A percentile compares a stretch with the other conserved stretches of the same genome.
These are phyloP conservation scores for Poeciliopsis prolifica DNA, from an alignment of 2,113 vertebrate species.

Conservation along the genomic window DNA sequence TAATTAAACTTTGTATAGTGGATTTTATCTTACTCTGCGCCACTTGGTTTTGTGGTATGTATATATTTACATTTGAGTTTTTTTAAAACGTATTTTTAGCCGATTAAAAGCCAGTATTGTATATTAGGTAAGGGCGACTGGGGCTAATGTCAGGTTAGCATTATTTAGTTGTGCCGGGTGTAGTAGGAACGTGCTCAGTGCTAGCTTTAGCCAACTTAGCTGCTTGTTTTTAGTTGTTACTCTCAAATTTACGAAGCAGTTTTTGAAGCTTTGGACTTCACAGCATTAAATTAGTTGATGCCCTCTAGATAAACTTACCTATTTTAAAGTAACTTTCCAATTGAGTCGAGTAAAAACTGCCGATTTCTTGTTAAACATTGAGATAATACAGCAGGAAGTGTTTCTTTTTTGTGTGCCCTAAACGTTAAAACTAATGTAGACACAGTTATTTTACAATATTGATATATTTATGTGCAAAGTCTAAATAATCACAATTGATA, in stretches of 20 bases:
- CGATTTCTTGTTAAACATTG: neutral
- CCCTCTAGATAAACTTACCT: neutral
- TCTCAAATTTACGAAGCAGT: neutral
- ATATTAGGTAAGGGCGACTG: constrained; percentile 14
- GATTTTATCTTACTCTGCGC: neutral
- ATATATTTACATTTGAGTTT: neutral
- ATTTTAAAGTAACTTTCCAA: neutral
- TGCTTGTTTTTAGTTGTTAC: neutral
- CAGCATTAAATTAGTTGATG: neutral
- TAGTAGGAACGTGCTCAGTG: constrained; percentile 40
- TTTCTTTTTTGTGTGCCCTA: neutral
- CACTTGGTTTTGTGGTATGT: constrained; percentile 58
- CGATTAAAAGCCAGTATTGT: neutral
- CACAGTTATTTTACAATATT: neutral
- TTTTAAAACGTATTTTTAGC: neutral
- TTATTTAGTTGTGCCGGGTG: constrained; percentile 29
- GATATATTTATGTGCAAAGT: neutral
- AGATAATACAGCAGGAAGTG: neutral
- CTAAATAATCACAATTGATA: neutral
- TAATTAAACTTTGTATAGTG: neutral
- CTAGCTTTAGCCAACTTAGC: constrained; percentile 30
- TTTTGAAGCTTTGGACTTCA: neutral
- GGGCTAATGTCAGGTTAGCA: constrained; percentile 46
- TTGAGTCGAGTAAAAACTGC: neutral
- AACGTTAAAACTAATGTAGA: neutral